phyloP scores from a whole-genome alignment of 2,113 vertebrate genomes.

The Brachyhypopomus occidentalis region DNA sequence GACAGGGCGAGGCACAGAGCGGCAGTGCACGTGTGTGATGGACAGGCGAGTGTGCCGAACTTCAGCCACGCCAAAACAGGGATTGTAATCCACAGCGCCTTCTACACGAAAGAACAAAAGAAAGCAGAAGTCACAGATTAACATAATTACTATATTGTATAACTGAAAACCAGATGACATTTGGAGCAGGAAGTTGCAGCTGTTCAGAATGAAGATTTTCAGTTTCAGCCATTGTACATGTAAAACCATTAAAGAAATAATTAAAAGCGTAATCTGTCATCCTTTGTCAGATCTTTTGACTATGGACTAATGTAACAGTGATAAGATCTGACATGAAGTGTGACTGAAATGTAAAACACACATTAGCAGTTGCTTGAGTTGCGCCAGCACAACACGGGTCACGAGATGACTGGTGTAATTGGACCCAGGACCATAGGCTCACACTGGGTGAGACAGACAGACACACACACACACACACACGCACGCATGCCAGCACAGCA shows the following conservation, averaged over 20 bases:
- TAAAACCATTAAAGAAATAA: not conserved
- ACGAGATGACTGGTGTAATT: slow-evolving; percentile 22
- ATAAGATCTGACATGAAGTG: not conserved
- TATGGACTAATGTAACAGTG: not conserved
- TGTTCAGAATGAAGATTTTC: not conserved
- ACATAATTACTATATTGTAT: not conserved
- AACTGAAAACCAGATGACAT: not conserved
- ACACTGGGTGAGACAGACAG: too few species aligned
- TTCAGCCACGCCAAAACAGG: slow-evolving; percentile 37
- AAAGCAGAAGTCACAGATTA: not conserved
- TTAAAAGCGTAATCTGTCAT: not conserved
- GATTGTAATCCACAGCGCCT: not conserved
- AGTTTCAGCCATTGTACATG: not conserved
- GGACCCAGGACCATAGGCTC: not conserved
- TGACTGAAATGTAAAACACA: not conserved
- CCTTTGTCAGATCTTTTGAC: not conserved
- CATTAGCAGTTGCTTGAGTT: not conserved
- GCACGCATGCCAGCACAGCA: too few species aligned
- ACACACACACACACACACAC: too few species aligned
- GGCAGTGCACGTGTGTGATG: not conserved
- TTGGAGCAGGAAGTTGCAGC: not conserved
- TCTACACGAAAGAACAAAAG: not conserved
- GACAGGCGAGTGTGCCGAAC: slow-evolving; percentile 28
- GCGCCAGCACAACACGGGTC: not conserved
- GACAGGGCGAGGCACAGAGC: too few species aligned